phyloP scores from a whole-genome alignment of 2,113 vertebrate species.

The Xyliphius kryptos region DNA sequence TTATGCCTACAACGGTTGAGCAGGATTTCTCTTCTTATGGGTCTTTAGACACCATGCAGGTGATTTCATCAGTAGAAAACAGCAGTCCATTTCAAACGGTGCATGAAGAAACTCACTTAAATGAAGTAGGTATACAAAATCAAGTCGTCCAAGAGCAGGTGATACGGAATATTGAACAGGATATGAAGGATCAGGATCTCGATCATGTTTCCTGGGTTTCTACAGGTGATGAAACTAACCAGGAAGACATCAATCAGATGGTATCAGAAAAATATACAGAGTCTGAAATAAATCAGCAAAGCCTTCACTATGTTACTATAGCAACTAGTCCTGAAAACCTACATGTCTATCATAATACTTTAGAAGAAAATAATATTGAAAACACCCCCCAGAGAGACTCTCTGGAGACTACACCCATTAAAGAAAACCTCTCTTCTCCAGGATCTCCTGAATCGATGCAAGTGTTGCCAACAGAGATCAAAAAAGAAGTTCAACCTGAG shows the following conservation, averaged over 20 bases:
- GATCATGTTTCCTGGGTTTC: neutral
- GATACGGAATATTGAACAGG: neutral
- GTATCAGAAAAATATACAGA: constrained; percentile 8
- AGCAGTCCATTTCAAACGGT: neutral
- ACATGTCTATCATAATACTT: constrained; percentile 34
- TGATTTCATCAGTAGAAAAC: neutral
- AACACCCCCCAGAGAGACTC: constrained; percentile 3
- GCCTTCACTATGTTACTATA: constrained; percentile 7
- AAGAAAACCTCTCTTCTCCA: constrained; percentile 81
- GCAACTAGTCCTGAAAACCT: constrained; percentile 65
- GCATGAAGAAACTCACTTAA: neutral
- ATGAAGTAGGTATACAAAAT: neutral
- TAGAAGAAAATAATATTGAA: constrained; percentile 57
- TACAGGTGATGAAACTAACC: neutral
- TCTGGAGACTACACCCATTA: constrained; percentile 78
- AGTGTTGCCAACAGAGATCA: neutral
- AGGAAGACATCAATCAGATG: neutral
- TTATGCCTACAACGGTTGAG: constrained; percentile 74
- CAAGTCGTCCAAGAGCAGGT: neutral
- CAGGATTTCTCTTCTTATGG: constrained; percentile 85
- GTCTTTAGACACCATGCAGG: constrained; percentile 80
- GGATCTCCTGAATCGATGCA: constrained; percentile 88
- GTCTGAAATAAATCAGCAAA: neutral
- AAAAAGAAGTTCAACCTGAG: neutral
- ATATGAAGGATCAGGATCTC: neutral